Conservation (phyloP, 2,888 invertebrate species). For the Helobdella robusta region DNA sequence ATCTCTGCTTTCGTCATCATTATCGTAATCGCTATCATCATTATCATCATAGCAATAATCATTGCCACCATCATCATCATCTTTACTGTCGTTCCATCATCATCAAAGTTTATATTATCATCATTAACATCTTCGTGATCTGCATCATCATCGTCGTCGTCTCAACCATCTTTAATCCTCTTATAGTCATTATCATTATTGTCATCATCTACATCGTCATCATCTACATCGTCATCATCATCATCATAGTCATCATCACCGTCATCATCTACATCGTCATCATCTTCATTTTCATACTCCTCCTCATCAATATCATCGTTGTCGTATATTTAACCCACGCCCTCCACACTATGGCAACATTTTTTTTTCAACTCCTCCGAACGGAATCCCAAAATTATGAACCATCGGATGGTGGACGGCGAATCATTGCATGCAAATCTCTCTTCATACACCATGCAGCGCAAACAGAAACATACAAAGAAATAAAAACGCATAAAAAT, state of each 20-base stretch:
- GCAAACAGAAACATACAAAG: no score
- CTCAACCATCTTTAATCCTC: constrained; percentile 17
- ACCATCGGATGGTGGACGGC: no score
- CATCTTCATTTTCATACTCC: constrained; percentile 17
- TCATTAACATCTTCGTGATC: not conserved
- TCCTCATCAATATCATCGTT: constrained; percentile 16
- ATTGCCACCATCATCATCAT: constrained; percentile 1
- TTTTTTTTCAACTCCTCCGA: no score
- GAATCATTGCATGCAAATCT: no score
- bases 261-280: constrained; percentile 24
- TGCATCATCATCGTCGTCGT: constrained; percentile 14
- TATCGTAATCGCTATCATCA: no score
- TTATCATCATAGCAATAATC: not conserved
- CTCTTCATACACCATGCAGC: no score
- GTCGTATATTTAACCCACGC: not conserved
- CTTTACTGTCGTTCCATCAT: no score
- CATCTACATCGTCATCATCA: constrained; percentile 28
- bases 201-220: constrained; percentile 28
- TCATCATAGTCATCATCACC: constrained; percentile 27
- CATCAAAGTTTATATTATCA: not conserved
- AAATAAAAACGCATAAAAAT: no score
- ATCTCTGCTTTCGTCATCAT: no score
- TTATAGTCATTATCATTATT: constrained; percentile 26
- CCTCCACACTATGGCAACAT: not conserved
- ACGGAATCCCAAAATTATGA: no score